Base-by-base conservation (phyloP, 2,888 invertebrate genomes). In the Agrochola circellaris region DNA sequence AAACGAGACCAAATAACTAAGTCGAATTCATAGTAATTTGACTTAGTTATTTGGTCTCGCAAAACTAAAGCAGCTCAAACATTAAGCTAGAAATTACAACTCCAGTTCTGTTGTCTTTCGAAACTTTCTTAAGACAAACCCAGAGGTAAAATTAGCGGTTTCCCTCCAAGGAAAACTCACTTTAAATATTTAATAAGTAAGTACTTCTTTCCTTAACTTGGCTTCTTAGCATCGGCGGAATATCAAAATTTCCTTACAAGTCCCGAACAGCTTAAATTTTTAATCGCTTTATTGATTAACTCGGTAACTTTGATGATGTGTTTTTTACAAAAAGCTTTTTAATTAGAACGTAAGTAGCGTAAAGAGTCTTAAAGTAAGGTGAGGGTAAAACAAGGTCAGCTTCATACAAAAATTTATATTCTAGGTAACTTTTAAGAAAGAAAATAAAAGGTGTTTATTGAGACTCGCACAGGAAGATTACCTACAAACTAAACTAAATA, bases 241-340 rank as follows among this genome's bases (percentile, higher is more conserved):
- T 83, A 87, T 75, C 45, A 73, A 75, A 81, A 83, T 81, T 79
- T 72, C n/a, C 70, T 64, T 58, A 17, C 54, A 71, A 81, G 61
- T 48, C 54, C 30, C 11, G 20, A 76, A 74, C 45, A 77, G 73
- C 76, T 78, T 87, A 64, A 66, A 88, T 87, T 87, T 87, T 87
- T 87, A 82, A 87, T 81, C 65, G 71, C 81, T 83, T 85, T 85
- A 87, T 89, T 82, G 88, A 87, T 87, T 87, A 72, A 76, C 60
- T 74, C 26, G 13, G 68, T 56, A 79, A 81, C 75, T 87, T 87
- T 72, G 62, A 78, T 77, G 56, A 67, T 73, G 56, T 79, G 77
- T 38, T 82, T 74, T 71, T 77, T 89, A 54, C 30, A 71, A 66
- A 75, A 81, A 73, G 73, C 51, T 61, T 77, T 79, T 66, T 81